These are phyloP conservation scores for Dendrocincla fuliginosa DNA, from an alignment of 2,797 vertebrate genomes.

Conservation along the genomic window DNA sequence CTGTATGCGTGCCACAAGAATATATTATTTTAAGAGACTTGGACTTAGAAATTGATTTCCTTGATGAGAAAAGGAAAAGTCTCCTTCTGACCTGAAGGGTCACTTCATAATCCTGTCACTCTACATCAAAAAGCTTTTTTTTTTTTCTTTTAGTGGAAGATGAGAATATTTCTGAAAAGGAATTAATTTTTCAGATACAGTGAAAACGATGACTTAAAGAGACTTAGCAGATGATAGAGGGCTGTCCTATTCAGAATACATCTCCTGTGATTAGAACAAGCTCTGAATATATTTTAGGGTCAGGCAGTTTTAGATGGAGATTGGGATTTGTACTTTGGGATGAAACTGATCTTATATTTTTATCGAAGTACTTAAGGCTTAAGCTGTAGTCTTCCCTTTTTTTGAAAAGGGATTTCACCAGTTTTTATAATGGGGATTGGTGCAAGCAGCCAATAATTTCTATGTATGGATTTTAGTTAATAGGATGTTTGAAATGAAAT, in stretches of 20 bases:
- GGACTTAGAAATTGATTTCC: constrained; percentile 86
- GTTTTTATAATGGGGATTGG: constrained; percentile 64
- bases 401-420: constrained; percentile 68
- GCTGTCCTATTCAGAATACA: constrained; percentile 66
- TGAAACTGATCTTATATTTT: constrained; percentile 79
- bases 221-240: constrained; percentile 73
- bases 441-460: constrained; percentile 62
- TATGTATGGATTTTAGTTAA: constrained; percentile 71
- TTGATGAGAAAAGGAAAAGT: constrained; percentile 85
- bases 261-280: constrained; percentile 78
- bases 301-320: constrained; percentile 73
- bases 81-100: constrained; percentile 81
- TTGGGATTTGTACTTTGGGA: constrained; percentile 72
- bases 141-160: constrained; percentile 74
- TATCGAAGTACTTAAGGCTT: constrained; percentile 74
- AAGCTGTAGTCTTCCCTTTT: constrained; percentile 64
- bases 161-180: constrained; percentile 83
- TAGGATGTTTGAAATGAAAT: constrained; percentile 69
- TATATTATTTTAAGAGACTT: constrained; percentile 86
- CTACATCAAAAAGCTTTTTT: constrained; percentile 73
- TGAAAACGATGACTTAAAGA: constrained; percentile 76
- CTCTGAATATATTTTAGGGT: constrained; percentile 72
- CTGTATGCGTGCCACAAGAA: constrained; percentile 77
- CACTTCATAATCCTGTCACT: constrained; percentile 82
- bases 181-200: constrained; percentile 83